Percentiles rank a stretch among this genome's conserved stretches.
Evolutionary conservation across 1,140 invertebrate genomes (phyloP).

Genomic region (Brachionus rotundiformis): DNA sequence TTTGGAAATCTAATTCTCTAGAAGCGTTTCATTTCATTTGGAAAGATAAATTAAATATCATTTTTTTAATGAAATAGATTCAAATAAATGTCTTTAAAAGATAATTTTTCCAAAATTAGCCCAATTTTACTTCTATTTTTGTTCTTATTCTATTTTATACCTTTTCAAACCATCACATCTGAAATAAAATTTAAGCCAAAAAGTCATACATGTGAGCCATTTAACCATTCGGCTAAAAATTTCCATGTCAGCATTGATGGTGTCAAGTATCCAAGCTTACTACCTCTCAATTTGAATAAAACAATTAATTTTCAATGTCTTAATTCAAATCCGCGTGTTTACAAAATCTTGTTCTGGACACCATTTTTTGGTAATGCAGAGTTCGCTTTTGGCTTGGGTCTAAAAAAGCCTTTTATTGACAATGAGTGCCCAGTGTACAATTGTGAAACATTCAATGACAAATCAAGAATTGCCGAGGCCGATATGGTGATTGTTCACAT

Average conservation of each 20-base stretch:
- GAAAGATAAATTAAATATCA: too few relatives aligned
- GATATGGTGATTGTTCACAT: slow-evolving; percentile 36
- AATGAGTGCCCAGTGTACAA: slow-evolving; percentile 30
- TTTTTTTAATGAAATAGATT: too few relatives aligned
- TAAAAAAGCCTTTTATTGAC: background rate
- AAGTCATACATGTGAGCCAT: background rate
- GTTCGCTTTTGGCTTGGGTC: background rate
- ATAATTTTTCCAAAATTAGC: too few relatives aligned
- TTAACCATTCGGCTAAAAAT: background rate
- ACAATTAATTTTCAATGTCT: slow-evolving; percentile 39
- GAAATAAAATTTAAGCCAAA: too few relatives aligned
- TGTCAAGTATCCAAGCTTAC: background rate
- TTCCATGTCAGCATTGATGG: background rate
- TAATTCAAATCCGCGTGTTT: background rate
- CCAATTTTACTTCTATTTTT: too few relatives aligned
- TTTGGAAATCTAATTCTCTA: too few relatives aligned
- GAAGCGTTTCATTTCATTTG: too few relatives aligned
- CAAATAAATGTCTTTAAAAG: too few relatives aligned
- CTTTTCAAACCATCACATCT: too few relatives aligned
- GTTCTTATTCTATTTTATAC: too few relatives aligned
- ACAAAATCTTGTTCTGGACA: slow-evolving; percentile 27
- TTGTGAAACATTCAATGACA: background rate
- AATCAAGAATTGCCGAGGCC: background rate
- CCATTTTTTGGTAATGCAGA: background rate
- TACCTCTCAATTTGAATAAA: slow-evolving; percentile 19